Percentiles rank a stretch among this genome's conserved stretches.
These are phyloP conservation scores for Anoncus sp. DNA, from an alignment of 2,888 invertebrate genomes.

Conservation along the genomic window DNA sequence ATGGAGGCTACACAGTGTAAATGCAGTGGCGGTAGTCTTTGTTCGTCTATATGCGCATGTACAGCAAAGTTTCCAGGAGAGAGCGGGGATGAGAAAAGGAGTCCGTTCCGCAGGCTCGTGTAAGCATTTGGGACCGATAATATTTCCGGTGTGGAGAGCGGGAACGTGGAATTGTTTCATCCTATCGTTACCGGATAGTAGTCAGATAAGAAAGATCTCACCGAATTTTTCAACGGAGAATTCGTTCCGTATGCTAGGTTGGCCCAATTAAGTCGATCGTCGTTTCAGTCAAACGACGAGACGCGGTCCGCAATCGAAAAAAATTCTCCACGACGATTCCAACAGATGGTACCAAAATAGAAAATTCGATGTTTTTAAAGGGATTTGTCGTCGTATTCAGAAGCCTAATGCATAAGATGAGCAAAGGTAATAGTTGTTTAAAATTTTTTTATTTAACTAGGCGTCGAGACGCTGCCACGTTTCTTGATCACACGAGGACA, in stretches of 20 bases:
- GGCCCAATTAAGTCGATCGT: constrained; percentile 75
- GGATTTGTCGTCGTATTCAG: too few relatives aligned
- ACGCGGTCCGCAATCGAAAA: constrained; percentile 54
- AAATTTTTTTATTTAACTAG: too few relatives aligned
- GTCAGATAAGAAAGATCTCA: constrained; percentile 75
- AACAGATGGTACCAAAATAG: constrained; percentile 60
- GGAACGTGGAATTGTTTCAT: constrained; percentile 38
- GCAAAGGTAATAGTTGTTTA: too few relatives aligned
- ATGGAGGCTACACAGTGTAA: constrained; percentile 33
- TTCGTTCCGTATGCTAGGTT: constrained; percentile 60
- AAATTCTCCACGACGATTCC: constrained; percentile 66
- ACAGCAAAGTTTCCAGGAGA: constrained; percentile 20
- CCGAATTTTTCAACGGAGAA: constrained; percentile 61
- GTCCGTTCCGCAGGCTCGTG: constrained; percentile 49
- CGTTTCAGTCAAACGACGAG: constrained; percentile 58
- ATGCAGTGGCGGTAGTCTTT: constrained; percentile 65
- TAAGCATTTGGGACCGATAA: constrained; percentile 71
- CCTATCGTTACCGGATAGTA: constrained; percentile 76
- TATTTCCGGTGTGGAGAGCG: constrained; percentile 73
- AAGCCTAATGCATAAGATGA: too few relatives aligned
- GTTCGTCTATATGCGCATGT: constrained; percentile 58
- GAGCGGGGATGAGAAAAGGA: constrained; percentile 31
- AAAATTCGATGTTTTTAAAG: too few relatives aligned
- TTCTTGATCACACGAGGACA: not conserved
- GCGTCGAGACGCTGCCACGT: too few relatives aligned